Conservation (phyloP, 2,888 invertebrate genomes). For the Drosophila cyrtoloma region DNA sequence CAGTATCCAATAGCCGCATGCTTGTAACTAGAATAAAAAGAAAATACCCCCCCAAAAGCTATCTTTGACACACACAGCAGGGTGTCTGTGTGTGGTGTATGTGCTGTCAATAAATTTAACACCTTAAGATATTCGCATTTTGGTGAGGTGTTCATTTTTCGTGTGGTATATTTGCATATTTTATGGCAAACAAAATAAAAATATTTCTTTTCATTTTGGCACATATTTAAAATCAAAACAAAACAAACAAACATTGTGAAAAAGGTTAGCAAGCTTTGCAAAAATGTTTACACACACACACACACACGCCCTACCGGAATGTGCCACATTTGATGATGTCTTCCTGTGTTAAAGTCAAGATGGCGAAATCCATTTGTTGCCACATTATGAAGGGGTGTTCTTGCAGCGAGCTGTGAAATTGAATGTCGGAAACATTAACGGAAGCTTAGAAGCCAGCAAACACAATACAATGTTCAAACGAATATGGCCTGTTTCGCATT, state of each 20-base stretch:
- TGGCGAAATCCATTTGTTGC: constrained; percentile 29
- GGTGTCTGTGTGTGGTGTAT: background rate
- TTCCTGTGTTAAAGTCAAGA: constrained; percentile 38
- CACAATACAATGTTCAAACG: background rate
- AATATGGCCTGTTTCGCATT: constrained; percentile 20
- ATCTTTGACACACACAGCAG: background rate
- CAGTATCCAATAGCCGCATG: constrained; percentile 16
- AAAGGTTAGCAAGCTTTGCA: constrained; percentile 44
- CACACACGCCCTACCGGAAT: constrained; percentile 1
- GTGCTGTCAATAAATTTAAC: constrained; percentile 14
- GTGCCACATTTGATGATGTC: constrained; percentile 54
- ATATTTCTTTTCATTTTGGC: constrained; percentile 45
- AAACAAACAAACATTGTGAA: constrained; percentile 40
- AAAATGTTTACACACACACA: constrained; percentile 7
- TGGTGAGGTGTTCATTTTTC: constrained; percentile 21
- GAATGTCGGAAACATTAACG: constrained; percentile 58
- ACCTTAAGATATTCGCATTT: constrained; percentile 10
- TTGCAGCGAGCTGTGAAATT: constrained; percentile 79
- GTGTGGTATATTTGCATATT: constrained; percentile 64
- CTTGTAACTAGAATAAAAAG: background rate
- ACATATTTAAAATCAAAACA: constrained; percentile 55
- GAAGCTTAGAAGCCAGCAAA: constrained; percentile 5
- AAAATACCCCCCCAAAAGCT: background rate
- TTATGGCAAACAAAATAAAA: constrained; percentile 45
- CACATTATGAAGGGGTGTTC: constrained; percentile 14